Percentiles rank a stretch among this genome's conserved stretches.
These are phyloP conservation scores for Athripsodes cinereus DNA, from an alignment of 2,888 invertebrate species.

Conservation along the genomic window DNA sequence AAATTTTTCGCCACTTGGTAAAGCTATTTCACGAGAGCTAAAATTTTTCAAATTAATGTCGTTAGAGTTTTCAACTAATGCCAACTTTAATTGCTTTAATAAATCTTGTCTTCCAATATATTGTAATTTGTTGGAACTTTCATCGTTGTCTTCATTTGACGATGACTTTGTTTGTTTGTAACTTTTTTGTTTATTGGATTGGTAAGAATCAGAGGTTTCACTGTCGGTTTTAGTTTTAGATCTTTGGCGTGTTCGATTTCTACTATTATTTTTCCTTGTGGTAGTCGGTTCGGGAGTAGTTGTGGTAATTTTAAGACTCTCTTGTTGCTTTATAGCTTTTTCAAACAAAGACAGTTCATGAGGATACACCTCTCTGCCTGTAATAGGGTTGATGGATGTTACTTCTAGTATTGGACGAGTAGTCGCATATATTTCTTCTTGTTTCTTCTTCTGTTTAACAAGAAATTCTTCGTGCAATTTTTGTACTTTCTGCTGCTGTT, in stretches of 20 bases:
- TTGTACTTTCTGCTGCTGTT: constrained; percentile 69
- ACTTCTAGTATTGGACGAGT: constrained; percentile 46
- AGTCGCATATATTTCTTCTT: constrained; percentile 46
- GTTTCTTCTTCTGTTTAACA: constrained; percentile 61
- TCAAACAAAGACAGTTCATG: constrained; percentile 61
- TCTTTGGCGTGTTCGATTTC: constrained; percentile 34
- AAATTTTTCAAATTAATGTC: constrained; percentile 62
- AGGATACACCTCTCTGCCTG: constrained; percentile 50
- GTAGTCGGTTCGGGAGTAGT: constrained; percentile 54
- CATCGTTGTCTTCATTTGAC: constrained; percentile 41
- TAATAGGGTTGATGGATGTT: constrained; percentile 40
- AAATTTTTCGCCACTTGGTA: constrained; percentile 69
- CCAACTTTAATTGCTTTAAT: constrained; percentile 66
- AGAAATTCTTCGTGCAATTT: constrained; percentile 66
- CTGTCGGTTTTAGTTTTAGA: constrained; percentile 39
- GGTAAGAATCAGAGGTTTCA: constrained; percentile 36
- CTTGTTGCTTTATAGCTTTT: constrained; percentile 60
- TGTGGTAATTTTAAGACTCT: constrained; percentile 62
- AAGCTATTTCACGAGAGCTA: constrained; percentile 65
- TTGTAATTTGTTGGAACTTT: constrained; percentile 50
- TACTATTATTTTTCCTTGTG: constrained; percentile 38
- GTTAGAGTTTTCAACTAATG: constrained; percentile 62
- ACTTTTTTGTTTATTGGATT: constrained; percentile 51
- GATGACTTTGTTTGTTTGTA: constrained; percentile 53
- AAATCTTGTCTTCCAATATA: constrained; percentile 64